Evolutionary conservation across 2,113 vertebrate genomes (phyloP).

Genomic region (Anoura caudifer): DNA sequence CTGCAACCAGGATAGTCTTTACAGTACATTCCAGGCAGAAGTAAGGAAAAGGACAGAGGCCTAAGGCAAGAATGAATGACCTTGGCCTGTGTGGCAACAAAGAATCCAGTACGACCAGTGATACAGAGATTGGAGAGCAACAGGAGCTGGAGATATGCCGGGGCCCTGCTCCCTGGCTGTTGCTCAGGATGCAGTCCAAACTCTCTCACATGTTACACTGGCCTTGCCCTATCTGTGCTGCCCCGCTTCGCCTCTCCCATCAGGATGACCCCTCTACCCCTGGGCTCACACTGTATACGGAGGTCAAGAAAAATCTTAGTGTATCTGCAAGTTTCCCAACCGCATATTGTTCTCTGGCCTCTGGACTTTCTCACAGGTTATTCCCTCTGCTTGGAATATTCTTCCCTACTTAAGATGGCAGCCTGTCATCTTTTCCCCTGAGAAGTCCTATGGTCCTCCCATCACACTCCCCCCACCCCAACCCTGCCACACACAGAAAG

Average conservation of each 20-base stretch:
- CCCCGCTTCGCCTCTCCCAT: background rate
- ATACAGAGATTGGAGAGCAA: background rate
- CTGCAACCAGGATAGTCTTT: background rate
- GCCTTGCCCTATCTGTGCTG: background rate
- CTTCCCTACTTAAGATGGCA: background rate
- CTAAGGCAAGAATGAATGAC: background rate
- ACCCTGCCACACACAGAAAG: background rate
- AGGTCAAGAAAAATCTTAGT: background rate
- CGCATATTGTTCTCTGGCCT: background rate
- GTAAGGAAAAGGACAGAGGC: background rate
- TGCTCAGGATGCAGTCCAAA: background rate
- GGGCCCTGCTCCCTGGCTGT: background rate
- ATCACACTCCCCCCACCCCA: background rate
- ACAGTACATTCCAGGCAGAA: background rate
- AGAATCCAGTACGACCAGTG: background rate
- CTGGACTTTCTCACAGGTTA: background rate
- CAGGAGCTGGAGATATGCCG: background rate
- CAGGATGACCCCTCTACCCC: background rate
- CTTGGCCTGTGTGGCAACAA: background rate
- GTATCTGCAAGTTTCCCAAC: background rate
- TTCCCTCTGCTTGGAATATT: background rate
- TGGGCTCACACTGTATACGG: background rate
- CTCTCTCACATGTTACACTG: background rate
- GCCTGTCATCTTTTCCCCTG: background rate
- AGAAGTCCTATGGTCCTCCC: background rate